Percentiles rank a stretch among this genome's conserved stretches.
Evolutionary conservation across 2,797 vertebrate species (phyloP).

Genomic region (Carapus acus): DNA sequence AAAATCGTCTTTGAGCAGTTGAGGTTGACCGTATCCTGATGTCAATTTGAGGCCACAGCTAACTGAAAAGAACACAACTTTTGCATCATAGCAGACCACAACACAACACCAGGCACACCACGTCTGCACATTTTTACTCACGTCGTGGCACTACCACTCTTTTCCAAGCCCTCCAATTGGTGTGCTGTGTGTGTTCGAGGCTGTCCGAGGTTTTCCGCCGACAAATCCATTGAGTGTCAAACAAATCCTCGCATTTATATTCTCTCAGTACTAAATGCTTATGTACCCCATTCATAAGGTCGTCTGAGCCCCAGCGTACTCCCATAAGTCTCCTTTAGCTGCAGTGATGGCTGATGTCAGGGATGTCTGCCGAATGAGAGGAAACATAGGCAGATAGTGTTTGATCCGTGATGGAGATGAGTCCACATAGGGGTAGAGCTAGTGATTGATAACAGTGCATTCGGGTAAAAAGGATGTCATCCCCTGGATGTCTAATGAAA

Average conservation of each 20-base stretch:
- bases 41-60: constrained; percentile 54
- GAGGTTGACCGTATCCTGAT: constrained; percentile 62
- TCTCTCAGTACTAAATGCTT: constrained; percentile 64
- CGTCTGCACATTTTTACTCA: constrained; percentile 17
- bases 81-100: constrained; percentile 41
- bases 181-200: constrained; percentile 9
- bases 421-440: constrained; percentile 62
- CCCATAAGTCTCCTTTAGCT: constrained; percentile 75
- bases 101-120: constrained; percentile 33
- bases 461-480: constrained; percentile 72
- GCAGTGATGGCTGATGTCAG: constrained; percentile 72
- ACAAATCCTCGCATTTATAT: constrained; percentile 66
- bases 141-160: constrained; percentile 9
- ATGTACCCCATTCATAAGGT: constrained; percentile 68
- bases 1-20: constrained; percentile 54
- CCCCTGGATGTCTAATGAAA: constrained; percentile 73
- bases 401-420: constrained; percentile 78
- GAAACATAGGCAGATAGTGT: constrained; percentile 72
- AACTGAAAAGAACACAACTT: constrained; percentile 63
- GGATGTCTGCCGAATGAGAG: constrained; percentile 70
- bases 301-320: constrained; percentile 62
- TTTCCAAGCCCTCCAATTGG: constrained; percentile 45
- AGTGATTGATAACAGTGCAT: constrained; percentile 73
- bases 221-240: constrained; percentile 58
- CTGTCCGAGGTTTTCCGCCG: constrained; percentile 43